Base-by-base conservation (phyloP, 2,888 invertebrate genomes). In the Ecliptopera silaceata region DNA sequence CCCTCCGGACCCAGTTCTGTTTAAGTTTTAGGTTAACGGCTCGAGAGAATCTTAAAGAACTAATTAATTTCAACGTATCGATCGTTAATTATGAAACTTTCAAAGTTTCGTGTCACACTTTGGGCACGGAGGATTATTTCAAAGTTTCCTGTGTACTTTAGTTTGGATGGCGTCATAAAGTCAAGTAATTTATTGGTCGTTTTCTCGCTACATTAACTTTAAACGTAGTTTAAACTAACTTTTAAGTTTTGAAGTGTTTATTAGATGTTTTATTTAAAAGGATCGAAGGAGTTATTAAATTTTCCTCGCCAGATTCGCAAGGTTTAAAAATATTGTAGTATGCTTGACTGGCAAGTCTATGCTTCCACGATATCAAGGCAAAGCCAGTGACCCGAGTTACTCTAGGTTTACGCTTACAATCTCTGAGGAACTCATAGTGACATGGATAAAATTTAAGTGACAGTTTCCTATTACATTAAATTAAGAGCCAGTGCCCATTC, bases 1-100 rank as follows among this genome's bases (percentile, higher is more conserved):
- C 56, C 36, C 52, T 54, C 48, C 41, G 51, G 41, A 50, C 50
- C 51, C 42, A 31, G 38, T 53, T 38, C 10, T 63, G 58, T 59
- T 51, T 63, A 56, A 63, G 54, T 64, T 64, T 56, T 49, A 56
- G 54, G 55, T 61, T 63, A 59, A 61, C 44, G 38, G 47, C 36
- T 55, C 44, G 47, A 29, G 34, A 51, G 39, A 38, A 55, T 56
- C 62, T 48, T 55, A 55, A 44, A 42, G 55, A 60, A 51, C 59
- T 57, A 61, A 62, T 66, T 66, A 63, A 66, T 60, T 59, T 59
- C 26, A 56, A 54, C 64, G 58, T 44, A 61, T 61, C 53, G 56
- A 64, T 59, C 59, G 64, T 55, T 59, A 54, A 55, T 56, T 49
- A 46, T 47, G 53, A 51, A 52, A 59, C 60, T 61, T 26, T 59